Evolutionary conservation across 2,888 invertebrate species (phyloP).

Genomic region (Apotomis turbidana): DNA sequence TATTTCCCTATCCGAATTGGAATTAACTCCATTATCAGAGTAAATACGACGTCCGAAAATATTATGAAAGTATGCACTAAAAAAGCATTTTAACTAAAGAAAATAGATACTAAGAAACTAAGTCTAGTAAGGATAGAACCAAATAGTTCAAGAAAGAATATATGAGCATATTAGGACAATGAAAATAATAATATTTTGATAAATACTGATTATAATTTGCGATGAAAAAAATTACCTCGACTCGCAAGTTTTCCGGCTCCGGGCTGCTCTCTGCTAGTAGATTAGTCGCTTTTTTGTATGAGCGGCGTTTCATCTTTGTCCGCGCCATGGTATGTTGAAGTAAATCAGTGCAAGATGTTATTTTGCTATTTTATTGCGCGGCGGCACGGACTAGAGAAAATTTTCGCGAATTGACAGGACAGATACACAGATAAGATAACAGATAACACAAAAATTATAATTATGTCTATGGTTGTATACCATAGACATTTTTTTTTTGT

Average conservation of each 20-base stretch:
- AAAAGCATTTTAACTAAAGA: no score
- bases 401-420: not conserved
- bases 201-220: not conserved
- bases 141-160: no score
- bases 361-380: constrained; percentile 3
- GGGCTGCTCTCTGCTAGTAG: not conserved
- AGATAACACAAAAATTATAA: not conserved
- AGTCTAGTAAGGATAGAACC: no score
- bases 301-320: not conserved
- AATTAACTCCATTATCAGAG: no score
- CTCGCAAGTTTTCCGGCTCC: not conserved
- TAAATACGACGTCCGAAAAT: no score
- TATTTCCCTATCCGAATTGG: no score
- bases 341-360: not conserved
- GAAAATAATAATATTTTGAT: not conserved
- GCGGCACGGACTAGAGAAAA: not conserved
- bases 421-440: constrained; percentile 4
- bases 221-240: constrained; percentile 4
- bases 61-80: no score
- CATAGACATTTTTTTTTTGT: not conserved
- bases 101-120: no score
- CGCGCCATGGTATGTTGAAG: constrained; percentile 1
- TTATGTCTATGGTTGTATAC: no score
- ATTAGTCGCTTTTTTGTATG: not conserved
- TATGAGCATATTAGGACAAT: no score